Percentiles rank a stretch among this genome's conserved stretches.
Evolutionary conservation across 1,140 invertebrate species (phyloP).

Genomic region (Aculops lycopersici): DNA sequence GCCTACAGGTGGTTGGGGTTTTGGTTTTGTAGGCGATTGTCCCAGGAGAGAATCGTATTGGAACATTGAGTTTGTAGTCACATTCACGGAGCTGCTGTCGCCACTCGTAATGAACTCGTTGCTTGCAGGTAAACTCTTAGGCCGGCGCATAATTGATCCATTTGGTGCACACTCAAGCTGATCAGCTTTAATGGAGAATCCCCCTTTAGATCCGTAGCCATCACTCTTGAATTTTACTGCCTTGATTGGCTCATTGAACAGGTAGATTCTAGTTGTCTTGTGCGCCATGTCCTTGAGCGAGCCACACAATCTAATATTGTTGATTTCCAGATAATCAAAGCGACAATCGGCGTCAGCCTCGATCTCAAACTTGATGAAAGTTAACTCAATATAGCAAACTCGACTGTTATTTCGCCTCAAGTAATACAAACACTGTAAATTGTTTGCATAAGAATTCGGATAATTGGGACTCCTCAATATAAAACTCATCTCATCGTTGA

Average conservation of each 20-base stretch:
- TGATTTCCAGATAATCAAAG: conserved; percentile 13
- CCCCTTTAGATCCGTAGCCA: conserved; percentile 6
- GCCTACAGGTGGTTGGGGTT: too few species aligned
- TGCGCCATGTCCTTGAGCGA: conserved; percentile 9
- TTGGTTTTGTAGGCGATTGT: too few species aligned
- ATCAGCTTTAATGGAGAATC: conserved; percentile 11
- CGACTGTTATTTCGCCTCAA: conserved; percentile 2
- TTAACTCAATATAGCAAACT: conserved; percentile 12
- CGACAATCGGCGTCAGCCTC: conserved; percentile 11
- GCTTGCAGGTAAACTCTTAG: too few species aligned
- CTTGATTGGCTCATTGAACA: conserved; percentile 10
- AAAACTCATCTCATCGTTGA: conserved; percentile 3
- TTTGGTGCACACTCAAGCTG: conserved; percentile 10
- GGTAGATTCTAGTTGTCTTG: conserved; percentile 9
- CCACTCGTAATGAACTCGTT: too few species aligned
- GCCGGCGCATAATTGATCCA: not conserved
- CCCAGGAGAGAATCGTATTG: too few species aligned
- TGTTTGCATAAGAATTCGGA: conserved; percentile 6
- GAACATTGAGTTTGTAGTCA: too few species aligned
- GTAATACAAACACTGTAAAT: conserved; percentile 8
- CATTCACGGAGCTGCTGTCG: too few species aligned
- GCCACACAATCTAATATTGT: conserved; percentile 12
- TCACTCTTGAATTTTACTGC: conserved; percentile 11
- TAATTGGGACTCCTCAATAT: conserved; percentile 7
- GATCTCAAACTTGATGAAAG: conserved; percentile 11